Evolutionary conservation across 1,140 invertebrate genomes (phyloP), one percentile per base, ranked within the genome.

Genomic region (Araneus ventricosus): DNA sequence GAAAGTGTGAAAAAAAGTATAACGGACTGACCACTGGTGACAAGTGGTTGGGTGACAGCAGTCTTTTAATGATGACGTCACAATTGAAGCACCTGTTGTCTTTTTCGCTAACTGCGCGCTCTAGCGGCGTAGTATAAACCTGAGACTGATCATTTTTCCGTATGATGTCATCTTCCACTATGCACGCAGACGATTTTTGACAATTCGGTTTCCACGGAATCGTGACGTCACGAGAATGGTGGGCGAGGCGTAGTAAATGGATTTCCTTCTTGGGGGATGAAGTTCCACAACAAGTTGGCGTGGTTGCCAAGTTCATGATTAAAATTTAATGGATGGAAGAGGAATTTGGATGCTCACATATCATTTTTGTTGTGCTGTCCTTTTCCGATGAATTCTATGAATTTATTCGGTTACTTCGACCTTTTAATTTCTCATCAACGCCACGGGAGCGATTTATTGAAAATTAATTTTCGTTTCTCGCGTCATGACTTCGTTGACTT

Each of bases 141-240:
- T 17, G 70, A 37, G 1, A 3, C 27, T 27, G 30, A 34, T 75
- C 70, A 37, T 75, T 75, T 75, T 75, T 37, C 70, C 34, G 30
- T 75, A 75, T 75, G 70, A 75, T 75, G 70, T 75, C 70, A 75
- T 75, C 70, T 75, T 75, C 22, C 30, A 75, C 30, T 75, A 37
- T 37, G 70, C 70, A 75, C 34, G 70, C 70, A 75, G 67, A 75
- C 70, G 70, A 37, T 75, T 14, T 75, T 75, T 75, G 70, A 75
- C 70, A 75, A 75, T 75, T 75, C 30, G 70, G 70, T 75, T 75
- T 75, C 70, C 70, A 75, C 70, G 70, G 70, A 75, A 75, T 75
- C 70, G 70, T 75, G 70, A 75, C 70, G 70, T 75, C 70, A 75
- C 70, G 70, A 34, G 14, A 17, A 17, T 37, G 70, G 70, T 75